phyloP scores from a whole-genome alignment of 2,888 invertebrate genomes.

The Epinotia ramella region DNA sequence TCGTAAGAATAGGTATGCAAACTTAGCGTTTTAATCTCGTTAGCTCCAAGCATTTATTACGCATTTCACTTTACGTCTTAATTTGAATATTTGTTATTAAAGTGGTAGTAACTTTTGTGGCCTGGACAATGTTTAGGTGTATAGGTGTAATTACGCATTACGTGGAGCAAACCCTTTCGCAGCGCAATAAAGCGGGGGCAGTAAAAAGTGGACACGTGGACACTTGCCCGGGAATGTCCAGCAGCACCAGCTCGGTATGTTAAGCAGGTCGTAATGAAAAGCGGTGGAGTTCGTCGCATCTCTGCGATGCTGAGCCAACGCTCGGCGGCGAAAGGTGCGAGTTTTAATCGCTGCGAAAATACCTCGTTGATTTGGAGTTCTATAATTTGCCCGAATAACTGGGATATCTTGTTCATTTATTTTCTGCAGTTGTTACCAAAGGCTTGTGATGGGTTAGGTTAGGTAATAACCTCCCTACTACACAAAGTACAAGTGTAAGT shows the following conservation, averaged over 20 bases:
- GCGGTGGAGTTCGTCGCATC: conserved; percentile 45
- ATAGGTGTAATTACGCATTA: conserved; percentile 55
- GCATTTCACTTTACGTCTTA: conserved; percentile 42
- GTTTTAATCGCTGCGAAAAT: conserved; percentile 36
- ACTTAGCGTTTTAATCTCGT: conserved; percentile 51
- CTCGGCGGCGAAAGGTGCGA: conserved; percentile 44
- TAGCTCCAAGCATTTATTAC: conserved; percentile 42
- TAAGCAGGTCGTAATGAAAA: conserved; percentile 78
- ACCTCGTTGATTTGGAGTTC: conserved; percentile 29
- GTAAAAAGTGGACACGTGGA: conserved; percentile 62
- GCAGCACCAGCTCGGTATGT: conserved; percentile 65
- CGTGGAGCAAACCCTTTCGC: conserved; percentile 50
- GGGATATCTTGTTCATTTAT: conserved; percentile 18
- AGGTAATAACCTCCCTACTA: background rate
- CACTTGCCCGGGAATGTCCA: conserved; percentile 53
- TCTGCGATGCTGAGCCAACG: conserved; percentile 50
- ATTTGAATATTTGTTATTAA: conserved; percentile 45
- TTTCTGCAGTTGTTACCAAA: conserved; percentile 15
- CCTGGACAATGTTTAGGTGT: conserved; percentile 52
- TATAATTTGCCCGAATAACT: conserved; percentile 26
- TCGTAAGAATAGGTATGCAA: conserved; percentile 32
- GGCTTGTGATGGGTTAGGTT: background rate
- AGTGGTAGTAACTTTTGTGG: conserved; percentile 46
- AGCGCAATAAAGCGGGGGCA: conserved; percentile 65
- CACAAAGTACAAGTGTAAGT: background rate